Conservation (phyloP, 2,888 invertebrate species). For the Acrobasis consociella region DNA sequence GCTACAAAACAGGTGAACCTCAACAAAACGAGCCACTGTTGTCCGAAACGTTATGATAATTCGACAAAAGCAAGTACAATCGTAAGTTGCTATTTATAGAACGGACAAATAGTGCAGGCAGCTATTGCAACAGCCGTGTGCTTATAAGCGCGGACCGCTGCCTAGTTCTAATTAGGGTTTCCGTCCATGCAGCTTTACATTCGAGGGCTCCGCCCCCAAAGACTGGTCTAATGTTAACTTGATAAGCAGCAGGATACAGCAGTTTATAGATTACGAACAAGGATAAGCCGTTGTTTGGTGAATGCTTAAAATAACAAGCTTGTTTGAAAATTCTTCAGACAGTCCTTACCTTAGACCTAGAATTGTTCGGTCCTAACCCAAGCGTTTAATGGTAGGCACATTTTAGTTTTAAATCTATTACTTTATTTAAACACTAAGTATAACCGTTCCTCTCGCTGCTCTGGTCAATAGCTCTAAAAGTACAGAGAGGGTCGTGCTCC, state of each 20-base stretch:
- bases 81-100: slow-evolving; percentile 11
- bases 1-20: background rate
- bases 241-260: slow-evolving; percentile 9
- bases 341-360: too few relatives aligned
- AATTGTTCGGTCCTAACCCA: too few relatives aligned
- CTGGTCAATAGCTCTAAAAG: too few relatives aligned
- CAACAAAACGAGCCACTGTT: background rate
- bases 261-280: slow-evolving; percentile 1
- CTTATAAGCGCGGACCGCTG: background rate
- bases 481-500: too few relatives aligned
- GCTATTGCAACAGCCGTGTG: slow-evolving; percentile 3
- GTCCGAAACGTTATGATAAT: slow-evolving; percentile 1
- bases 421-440: too few relatives aligned
- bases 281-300: slow-evolving; percentile 1
- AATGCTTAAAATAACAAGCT: background rate
- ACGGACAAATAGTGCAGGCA: slow-evolving; percentile 8
- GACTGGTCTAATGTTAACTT: slow-evolving; percentile 13
- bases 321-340: background rate
- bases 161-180: slow-evolving; percentile 16
- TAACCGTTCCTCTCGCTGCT: too few relatives aligned
- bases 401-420: too few relatives aligned
- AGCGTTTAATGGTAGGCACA: too few relatives aligned
- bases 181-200: slow-evolving; percentile 16
- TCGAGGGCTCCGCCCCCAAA: slow-evolving; percentile 11
- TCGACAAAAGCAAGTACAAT: background rate